These are phyloP conservation scores for Monodelphis domestica DNA, from an alignment of 2,797 vertebrate genomes.

Conservation along the genomic window DNA sequence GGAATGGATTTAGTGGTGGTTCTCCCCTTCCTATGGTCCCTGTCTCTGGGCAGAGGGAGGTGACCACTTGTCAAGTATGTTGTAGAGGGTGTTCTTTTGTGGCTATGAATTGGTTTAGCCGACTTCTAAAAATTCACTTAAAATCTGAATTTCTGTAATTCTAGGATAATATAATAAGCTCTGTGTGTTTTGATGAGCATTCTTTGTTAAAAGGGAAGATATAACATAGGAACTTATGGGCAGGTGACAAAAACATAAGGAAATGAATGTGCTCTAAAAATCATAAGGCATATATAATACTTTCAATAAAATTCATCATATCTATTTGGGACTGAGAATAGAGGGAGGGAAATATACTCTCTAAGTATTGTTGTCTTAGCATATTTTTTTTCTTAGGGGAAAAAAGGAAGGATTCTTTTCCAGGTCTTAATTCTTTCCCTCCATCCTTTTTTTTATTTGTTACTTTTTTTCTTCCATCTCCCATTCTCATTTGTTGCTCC, in stretches of 20 bases:
- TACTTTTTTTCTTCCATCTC: not conserved
- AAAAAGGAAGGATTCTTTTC: not conserved
- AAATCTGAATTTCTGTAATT: not conserved
- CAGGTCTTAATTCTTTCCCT: constrained; percentile 3
- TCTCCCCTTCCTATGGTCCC: too few relatives aligned
- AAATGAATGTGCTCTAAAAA: not conserved
- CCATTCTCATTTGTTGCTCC: not conserved
- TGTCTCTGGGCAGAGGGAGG: not conserved
- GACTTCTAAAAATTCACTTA: not conserved
- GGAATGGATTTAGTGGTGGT: too few relatives aligned
- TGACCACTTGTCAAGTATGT: not conserved
- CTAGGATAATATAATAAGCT: not conserved
- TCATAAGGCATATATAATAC: not conserved
- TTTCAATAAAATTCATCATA: not conserved
- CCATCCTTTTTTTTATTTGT: not conserved
- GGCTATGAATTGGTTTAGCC: not conserved
- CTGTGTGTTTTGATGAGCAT: not conserved
- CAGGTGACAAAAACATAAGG: not conserved
- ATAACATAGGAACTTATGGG: not conserved
- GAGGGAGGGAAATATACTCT: not conserved
- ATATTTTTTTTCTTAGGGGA: not conserved
- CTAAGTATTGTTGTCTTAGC: not conserved
- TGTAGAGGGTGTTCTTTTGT: not conserved
- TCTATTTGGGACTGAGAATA: too few relatives aligned
- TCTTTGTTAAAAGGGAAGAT: not conserved